Evolutionary conservation across 2,888 invertebrate species (phyloP), one percentile per base, ranked within the genome.

Genomic region (Patella depressa): DNA sequence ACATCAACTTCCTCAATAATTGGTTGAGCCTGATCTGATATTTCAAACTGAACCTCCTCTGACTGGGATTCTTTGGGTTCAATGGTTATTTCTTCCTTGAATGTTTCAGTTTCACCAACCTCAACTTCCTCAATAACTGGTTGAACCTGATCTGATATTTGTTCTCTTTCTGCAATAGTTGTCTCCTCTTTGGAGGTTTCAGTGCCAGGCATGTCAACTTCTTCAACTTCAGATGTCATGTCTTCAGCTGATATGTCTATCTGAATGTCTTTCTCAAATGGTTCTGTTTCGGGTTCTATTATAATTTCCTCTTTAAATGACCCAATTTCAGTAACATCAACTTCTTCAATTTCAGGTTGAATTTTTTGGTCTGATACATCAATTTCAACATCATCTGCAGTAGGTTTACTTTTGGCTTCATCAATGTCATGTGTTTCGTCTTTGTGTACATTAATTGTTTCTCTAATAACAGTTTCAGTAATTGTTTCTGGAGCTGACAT

Each of bases 321-420:
- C 59, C 14, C 59, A 59, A 19, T 59, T 14, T 59, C 59, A 17
- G 17, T 17, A 9, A 59, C 59, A 12, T 59, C 59, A 72, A 55
- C 17, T 59, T 59, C 59, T 59, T 59, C 17, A 59, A 19, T 59
- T 17, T 59, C 59, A n/a, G 59, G 59, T 59, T 59, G 29, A 29
- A 29, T 59, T 73, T 81, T 55, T 24, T 76, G 74, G 57, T 71
- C 77, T 79, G 78, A 75, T 57, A 77, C 76, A 73, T 78, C 73
- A 14, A 53, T 71, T 59, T 78, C 77, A 72, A 70, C 70, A 15
- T 17, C 19, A 59, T 3, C 29, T 29, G 29, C 29, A 29, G 29
- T 29, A 29, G 29, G 29, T 29, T 29, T 29, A 29, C 29, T 29
- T 29, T 29, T 29, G 3, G 29, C 29, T 29, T 29, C 29, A 29